Evolutionary conservation across 2,888 invertebrate genomes (phyloP).

Genomic region (Synanthedon tipuliformis): DNA sequence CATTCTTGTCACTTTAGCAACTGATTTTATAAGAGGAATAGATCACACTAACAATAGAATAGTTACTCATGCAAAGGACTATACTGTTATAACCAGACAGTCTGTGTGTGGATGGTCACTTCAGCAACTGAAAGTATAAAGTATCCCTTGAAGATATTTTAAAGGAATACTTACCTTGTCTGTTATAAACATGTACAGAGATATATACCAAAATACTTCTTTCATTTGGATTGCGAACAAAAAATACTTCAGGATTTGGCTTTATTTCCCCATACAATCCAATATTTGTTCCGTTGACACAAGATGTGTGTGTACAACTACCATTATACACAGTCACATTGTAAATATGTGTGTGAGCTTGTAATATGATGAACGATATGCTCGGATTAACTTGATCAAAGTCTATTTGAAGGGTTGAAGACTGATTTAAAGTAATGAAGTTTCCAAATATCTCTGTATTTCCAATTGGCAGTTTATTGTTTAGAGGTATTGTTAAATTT

Average conservation of each 20-base stretch:
- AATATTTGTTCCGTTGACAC: constrained; percentile 71
- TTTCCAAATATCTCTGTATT: constrained; percentile 40
- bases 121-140: too few species aligned
- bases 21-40: too few species aligned
- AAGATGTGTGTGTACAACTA: constrained; percentile 23
- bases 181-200: constrained; percentile 63
- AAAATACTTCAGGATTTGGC: constrained; percentile 32
- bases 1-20: too few species aligned
- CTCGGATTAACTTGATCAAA: constrained; percentile 49
- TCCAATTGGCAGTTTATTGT: constrained; percentile 22
- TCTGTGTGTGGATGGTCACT: too few species aligned
- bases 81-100: too few species aligned
- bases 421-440: constrained; percentile 24
- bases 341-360: constrained; percentile 72
- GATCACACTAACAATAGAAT: too few species aligned
- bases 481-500: constrained; percentile 34
- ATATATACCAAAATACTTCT: constrained; percentile 41
- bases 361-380: constrained; percentile 71
- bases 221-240: constrained; percentile 49
- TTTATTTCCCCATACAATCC: constrained; percentile 59
- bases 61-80: too few species aligned
- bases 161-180: constrained; percentile 22
- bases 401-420: constrained; percentile 36
- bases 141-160: neutral
- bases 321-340: constrained; percentile 68